Percentiles rank a stretch among this genome's conserved stretches.
Evolutionary conservation across 2,797 vertebrate species (phyloP).

Genomic region (Aselliscus stoliczkanus): DNA sequence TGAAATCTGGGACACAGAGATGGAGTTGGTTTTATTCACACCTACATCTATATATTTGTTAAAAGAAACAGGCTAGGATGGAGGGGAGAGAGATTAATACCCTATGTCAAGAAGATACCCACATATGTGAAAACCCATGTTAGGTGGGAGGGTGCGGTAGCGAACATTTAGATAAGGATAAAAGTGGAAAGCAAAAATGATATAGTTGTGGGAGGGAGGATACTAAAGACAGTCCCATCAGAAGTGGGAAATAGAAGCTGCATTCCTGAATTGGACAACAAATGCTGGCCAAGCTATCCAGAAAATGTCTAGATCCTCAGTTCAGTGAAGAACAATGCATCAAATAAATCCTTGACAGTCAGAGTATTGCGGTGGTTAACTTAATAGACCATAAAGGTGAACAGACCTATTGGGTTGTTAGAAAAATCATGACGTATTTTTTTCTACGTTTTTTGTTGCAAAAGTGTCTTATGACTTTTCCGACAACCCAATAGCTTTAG

Average conservation of each 20-base stretch:
- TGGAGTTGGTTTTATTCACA: too few species aligned
- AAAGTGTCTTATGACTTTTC: too few species aligned
- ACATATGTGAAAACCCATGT: not conserved
- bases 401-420: too few species aligned
- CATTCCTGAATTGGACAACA: slow-evolving; percentile 18
- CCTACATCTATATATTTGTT: not conserved
- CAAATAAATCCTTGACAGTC: not conserved
- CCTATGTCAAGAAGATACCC: not conserved
- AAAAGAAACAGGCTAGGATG: not conserved
- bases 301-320: not conserved
- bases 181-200: slow-evolving; percentile 18
- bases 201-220: slow-evolving; percentile 13
- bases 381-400: not conserved
- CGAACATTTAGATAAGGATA: slow-evolving; percentile 21
- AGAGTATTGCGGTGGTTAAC: not conserved
- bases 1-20: too few species aligned
- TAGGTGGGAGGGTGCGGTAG: not conserved
- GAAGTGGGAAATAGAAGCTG: slow-evolving; percentile 30
- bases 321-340: not conserved
- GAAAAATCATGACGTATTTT: too few species aligned
- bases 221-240: not conserved
- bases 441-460: too few species aligned
- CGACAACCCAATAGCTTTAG: too few species aligned
- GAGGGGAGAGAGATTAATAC: not conserved
- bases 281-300: not conserved